Percentiles rank a stretch among this genome's conserved stretches.
These are phyloP conservation scores for Macrotrachela quadricornifera DNA, from an alignment of 1,140 invertebrate genomes.

Conservation along the genomic window DNA sequence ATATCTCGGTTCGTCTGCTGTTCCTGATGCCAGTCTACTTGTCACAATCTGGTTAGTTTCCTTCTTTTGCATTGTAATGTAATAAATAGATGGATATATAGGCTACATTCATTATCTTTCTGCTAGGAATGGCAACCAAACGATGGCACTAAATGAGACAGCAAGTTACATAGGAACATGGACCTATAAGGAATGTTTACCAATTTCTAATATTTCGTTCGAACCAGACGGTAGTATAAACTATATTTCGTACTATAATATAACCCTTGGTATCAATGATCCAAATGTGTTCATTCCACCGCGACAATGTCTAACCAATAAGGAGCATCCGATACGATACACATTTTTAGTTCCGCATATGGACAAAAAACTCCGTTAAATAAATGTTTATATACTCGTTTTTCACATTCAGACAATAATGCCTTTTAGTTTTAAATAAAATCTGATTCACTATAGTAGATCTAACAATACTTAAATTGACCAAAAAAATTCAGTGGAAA, in stretches of 20 bases:
- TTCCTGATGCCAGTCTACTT: conserved; percentile 9
- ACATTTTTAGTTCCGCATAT: no score
- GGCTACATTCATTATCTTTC: no score
- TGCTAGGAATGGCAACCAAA: background rate
- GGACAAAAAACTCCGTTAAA: no score
- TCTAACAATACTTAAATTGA: no score
- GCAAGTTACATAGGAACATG: conserved; percentile 9
- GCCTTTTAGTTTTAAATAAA: no score
- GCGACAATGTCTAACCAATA: conserved; percentile 10
- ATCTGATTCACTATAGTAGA: no score
- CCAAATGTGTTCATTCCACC: conserved; percentile 23
- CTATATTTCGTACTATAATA: conserved; percentile 16
- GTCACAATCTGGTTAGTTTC: background rate
- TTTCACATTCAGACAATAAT: no score
- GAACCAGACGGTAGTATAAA: no score
- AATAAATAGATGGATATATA: no score
- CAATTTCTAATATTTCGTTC: conserved; percentile 6
- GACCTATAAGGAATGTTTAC: conserved; percentile 14
- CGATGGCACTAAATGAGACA: background rate
- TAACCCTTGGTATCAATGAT: conserved; percentile 18
- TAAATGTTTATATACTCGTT: no score
- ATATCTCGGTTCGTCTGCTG: conserved; percentile 15
- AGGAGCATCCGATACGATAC: no score
- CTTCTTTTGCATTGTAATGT: background rate
- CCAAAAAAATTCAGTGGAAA: no score